Evolutionary conservation across 2,113 vertebrate species (phyloP), one percentile per base, ranked within the genome.

Genomic region (Dasyurus viverrinus): DNA sequence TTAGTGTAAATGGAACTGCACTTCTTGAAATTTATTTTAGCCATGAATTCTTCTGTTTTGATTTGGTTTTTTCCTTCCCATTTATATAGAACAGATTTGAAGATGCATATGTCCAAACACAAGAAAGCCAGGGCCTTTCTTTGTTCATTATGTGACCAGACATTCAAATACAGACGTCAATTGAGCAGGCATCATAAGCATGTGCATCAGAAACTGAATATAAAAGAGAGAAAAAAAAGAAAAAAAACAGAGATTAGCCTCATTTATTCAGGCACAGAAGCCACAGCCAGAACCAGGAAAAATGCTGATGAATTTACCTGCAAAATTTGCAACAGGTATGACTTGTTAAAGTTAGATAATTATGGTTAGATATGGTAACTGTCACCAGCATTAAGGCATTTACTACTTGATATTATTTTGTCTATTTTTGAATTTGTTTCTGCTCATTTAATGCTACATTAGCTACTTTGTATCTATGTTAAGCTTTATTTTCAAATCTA

Each of bases 261-360:
- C 53, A 3, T 57, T 84, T 57, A 14, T 22, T 91, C 89, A 46
- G 90, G 48, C 30, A 30, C 52, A 96, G 54, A 95, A 90, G 47
- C 93, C 24, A 19, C 92, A 48, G 5, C 16, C 11, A 94, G 93
- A 94, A 55, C 91, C n/a, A 95, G 92, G 76, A 92, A 96, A 36
- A 47, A 25, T 90, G 48, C 11, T 36, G 96, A 91, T 4, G 98
- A 96, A 14, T 98, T 98, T 96, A 94, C 95, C 53, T 98, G 98
- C 92, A 96, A 96, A 42, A 95, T 98, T 11, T 99, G 97, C 42
- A 95, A 97, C 97, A 98, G 98, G 98, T 99, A 96, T 25, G 68
- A 84, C 36, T 84, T 84, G n/a, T 84, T 84, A 84, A 84, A 84
- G 36, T 30, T 93, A 84, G 68, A 42, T 84, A 23, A 84, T 42